Conservation (phyloP, 1,140 invertebrate genomes). For the Eupristina koningsbergeri region DNA sequence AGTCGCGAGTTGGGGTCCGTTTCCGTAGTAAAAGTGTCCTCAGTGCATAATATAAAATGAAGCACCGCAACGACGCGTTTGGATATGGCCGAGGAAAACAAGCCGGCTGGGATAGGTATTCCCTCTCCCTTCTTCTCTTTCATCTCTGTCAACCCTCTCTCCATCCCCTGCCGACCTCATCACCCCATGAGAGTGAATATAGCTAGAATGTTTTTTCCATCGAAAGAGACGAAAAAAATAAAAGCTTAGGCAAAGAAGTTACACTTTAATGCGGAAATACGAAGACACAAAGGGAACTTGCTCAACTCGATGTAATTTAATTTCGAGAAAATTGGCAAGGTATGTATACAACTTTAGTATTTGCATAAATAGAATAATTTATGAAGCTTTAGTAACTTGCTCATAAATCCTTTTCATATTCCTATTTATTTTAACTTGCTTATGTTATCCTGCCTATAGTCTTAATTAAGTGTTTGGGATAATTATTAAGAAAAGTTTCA, state of each 20-base stretch:
- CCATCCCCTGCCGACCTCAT: too few relatives aligned
- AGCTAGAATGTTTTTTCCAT: conserved; percentile 45
- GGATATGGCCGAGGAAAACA: conserved; percentile 10
- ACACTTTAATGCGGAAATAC: conserved; percentile 43
- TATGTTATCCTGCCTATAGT: neutral
- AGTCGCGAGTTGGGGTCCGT: conserved; percentile 52
- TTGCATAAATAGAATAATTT: conserved; percentile 46
- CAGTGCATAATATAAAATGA: conserved; percentile 68
- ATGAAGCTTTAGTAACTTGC: conserved; percentile 33
- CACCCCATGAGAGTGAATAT: conserved; percentile 29
- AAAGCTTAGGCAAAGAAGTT: conserved; percentile 29
- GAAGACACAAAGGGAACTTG: conserved; percentile 40
- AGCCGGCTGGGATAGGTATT: too few relatives aligned
- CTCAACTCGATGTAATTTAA: conserved; percentile 43
- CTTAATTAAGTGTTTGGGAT: conserved; percentile 30
- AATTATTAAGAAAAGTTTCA: conserved; percentile 25
- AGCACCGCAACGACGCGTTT: conserved; percentile 55
- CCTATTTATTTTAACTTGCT: conserved; percentile 26
- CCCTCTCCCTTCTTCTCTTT: too few relatives aligned
- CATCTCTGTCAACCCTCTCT: too few relatives aligned
- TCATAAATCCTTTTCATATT: conserved; percentile 26
- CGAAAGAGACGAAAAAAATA: conserved; percentile 2
- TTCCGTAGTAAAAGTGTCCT: conserved; percentile 66
- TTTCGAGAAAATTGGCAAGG: conserved; percentile 49
- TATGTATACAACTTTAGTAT: conserved; percentile 46